Conservation (phyloP, 2,888 invertebrate species). For the Hypselothyrea guttata region DNA sequence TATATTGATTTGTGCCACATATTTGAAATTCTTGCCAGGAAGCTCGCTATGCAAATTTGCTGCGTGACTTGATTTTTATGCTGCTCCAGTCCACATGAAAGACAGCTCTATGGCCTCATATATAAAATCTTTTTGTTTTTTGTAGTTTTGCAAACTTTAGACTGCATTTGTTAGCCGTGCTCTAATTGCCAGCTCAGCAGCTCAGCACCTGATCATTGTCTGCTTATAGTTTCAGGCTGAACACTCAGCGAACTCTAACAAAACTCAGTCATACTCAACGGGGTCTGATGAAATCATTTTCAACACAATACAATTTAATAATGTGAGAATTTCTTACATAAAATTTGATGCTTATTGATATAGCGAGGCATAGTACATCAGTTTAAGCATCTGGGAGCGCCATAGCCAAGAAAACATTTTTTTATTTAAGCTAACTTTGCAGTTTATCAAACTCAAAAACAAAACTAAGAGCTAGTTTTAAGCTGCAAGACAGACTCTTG, state of each 20-base stretch:
- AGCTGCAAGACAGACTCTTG: constrained; percentile 27
- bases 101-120: constrained; percentile 20
- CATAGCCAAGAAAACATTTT: constrained; percentile 23
- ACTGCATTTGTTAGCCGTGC: constrained; percentile 50
- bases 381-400: constrained; percentile 28
- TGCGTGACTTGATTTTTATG: constrained; percentile 57
- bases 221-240: constrained; percentile 43
- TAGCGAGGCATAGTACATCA: background rate
- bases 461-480: constrained; percentile 27
- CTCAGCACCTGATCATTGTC: constrained; percentile 52
- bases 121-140: background rate
- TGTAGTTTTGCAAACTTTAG: too few relatives aligned
- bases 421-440: constrained; percentile 15
- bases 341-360: constrained; percentile 39
- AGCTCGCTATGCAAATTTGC: constrained; percentile 65
- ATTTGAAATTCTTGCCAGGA: constrained; percentile 70
- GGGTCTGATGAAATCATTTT: constrained; percentile 52
- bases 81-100: constrained; percentile 31
- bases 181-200: constrained; percentile 47
- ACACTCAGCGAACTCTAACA: constrained; percentile 36
- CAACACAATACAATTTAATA: constrained; percentile 68
- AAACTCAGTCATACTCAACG: constrained; percentile 14
- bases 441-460: constrained; percentile 43
- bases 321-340: constrained; percentile 74
- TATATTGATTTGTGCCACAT: constrained; percentile 73